Evolutionary conservation across 2,888 invertebrate genomes (phyloP), one percentile per base, ranked within the genome.

Genomic region (Ophion obscuratus): DNA sequence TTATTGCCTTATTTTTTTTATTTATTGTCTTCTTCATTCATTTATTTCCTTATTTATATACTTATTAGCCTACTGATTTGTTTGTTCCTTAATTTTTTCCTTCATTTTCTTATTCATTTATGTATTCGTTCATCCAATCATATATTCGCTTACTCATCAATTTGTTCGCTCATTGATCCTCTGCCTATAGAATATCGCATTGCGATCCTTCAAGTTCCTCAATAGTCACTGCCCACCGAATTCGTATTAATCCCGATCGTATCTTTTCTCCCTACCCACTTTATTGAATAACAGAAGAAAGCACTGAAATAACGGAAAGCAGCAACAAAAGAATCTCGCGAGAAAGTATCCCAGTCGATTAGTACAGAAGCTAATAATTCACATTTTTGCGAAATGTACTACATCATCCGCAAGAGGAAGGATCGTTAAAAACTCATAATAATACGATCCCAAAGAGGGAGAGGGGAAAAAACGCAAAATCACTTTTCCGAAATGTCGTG

Each of bases 191-290:
- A 68, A 83, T 78, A 78, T 78, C 73, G 78, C 77, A 83, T 77
- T 73, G 82, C 66, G 77, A 83, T 73, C 73, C 77, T 64, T 59
- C 73, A 73, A 77, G 82, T 62, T 71, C 66, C 71, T 40, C 73
- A 71, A 77, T 83, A 83, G 77, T 77, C 82, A 44, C 71, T 17
- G 73, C 73, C 77, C 59, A 77, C 73, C 82, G 66, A 73, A 83
- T 83, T 77, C 4, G 4, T 31, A 83, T 83, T 83, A 59, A 71
- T 64, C 59, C 73, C 47, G 47, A 57, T 62, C 70, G 71, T 71
- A 64, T 27, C 40, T 77, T 67, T 27, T 64, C 73, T 40, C 9
- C 40, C 9, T 9, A 40, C 40, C 40, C 73, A 59, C 73, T 10
- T 24, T 36, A 59, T 3, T 36, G 40, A 40, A 76, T 57, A 36